Conservation (phyloP, 1,140 invertebrate species). For the Cyclargus thomasi region DNA sequence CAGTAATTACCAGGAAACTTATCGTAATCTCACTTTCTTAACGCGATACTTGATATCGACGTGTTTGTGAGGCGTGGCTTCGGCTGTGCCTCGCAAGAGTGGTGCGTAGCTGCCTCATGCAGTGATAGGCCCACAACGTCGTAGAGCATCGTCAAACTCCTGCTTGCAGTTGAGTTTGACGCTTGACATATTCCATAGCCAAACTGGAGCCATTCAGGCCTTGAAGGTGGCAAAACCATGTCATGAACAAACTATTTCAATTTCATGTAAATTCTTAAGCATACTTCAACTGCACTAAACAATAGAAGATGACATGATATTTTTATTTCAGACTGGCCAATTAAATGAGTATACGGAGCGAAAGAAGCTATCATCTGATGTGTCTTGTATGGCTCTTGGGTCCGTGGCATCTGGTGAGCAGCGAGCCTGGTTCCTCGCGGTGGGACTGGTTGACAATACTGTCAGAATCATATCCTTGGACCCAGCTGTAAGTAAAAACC, state of each 20-base stretch:
- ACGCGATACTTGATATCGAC: slow-evolving; percentile 44
- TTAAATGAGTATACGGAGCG: slow-evolving; percentile 98
- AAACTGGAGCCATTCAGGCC: slow-evolving; percentile 63
- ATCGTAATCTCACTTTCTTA: too few relatives aligned
- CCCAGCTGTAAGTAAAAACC: slow-evolving; percentile 81
- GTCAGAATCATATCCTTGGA: slow-evolving; percentile 98
- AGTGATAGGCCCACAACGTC: slow-evolving; percentile 67
- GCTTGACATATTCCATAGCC: slow-evolving; percentile 73
- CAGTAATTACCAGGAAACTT: too few relatives aligned
- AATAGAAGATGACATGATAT: slow-evolving; percentile 9
- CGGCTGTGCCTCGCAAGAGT: slow-evolving; percentile 45
- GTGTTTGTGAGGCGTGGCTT: slow-evolving; percentile 48
- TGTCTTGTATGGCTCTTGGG: slow-evolving; percentile 98
- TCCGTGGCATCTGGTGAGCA: slow-evolving; percentile 96
- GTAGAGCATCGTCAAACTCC: slow-evolving; percentile 52
- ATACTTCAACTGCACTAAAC: too few relatives aligned
- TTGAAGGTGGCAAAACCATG: slow-evolving; percentile 73
- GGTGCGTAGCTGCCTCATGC: slow-evolving; percentile 61
- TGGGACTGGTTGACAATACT: slow-evolving; percentile 97
- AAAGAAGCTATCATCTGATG: slow-evolving; percentile 96
- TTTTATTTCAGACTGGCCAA: slow-evolving; percentile 89
- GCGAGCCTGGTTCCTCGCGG: slow-evolving; percentile 96
- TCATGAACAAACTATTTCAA: slow-evolving; percentile 50
- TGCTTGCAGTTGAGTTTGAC: slow-evolving; percentile 49
- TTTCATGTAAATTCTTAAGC: background rate